Conservation (phyloP, 2,888 invertebrate genomes). For the Bellardia pandia region DNA sequence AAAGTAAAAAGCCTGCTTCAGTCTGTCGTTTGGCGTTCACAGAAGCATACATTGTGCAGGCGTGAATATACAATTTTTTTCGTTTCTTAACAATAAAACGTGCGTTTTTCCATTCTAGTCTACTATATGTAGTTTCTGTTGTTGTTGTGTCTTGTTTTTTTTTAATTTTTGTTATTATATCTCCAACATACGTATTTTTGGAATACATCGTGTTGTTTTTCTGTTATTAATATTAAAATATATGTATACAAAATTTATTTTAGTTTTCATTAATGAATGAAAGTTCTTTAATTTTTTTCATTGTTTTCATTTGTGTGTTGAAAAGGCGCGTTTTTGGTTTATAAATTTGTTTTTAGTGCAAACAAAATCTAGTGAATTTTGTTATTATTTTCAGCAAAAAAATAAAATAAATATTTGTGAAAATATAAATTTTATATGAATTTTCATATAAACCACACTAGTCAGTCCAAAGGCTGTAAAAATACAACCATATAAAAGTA, state of each 20-base stretch:
- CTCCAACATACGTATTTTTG: constrained; percentile 12
- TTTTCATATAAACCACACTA: constrained; percentile 31
- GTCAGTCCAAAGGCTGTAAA: constrained; percentile 36
- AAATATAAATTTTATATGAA: constrained; percentile 37
- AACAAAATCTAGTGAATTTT: constrained; percentile 3
- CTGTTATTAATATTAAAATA: constrained; percentile 31
- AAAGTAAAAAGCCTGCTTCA: constrained; percentile 83
- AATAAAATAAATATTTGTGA: constrained; percentile 3
- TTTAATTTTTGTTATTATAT: constrained; percentile 35
- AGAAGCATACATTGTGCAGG: constrained; percentile 77
- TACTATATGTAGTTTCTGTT: neutral
- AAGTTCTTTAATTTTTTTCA: neutral
- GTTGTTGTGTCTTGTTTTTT: constrained; percentile 20
- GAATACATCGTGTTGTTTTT: constrained; percentile 1
- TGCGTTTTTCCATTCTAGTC: constrained; percentile 58
- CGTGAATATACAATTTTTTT: constrained; percentile 74
- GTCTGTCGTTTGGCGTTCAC: constrained; percentile 84
- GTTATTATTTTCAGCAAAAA: constrained; percentile 28
- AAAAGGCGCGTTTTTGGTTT: constrained; percentile 53
- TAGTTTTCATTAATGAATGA: constrained; percentile 52
- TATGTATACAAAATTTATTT: constrained; percentile 10
- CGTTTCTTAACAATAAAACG: constrained; percentile 71
- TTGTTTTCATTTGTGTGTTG: neutral
- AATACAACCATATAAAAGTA: constrained; percentile 14
- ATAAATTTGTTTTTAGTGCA: neutral